phyloP scores from a whole-genome alignment of 2,797 vertebrate species.

The Apodemus agrarius region DNA sequence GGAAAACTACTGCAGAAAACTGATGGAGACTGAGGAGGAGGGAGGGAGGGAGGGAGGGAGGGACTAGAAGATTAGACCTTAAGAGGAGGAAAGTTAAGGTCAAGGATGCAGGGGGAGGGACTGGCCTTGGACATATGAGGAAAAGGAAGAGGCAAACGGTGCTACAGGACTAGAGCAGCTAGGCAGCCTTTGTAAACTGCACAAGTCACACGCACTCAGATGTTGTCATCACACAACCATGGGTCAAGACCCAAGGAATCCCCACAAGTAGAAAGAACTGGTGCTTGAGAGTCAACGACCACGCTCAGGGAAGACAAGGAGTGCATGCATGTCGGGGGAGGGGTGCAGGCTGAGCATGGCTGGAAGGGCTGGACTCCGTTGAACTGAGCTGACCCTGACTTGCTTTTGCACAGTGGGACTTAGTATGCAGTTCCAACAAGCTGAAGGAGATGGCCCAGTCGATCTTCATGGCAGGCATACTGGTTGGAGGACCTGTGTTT shows the following conservation, averaged over 20 bases:
- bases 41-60: not conserved
- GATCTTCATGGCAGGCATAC: slow-evolving; percentile 94
- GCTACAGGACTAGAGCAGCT: accelerated
- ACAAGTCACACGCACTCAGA: not conserved
- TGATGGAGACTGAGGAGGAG: not conserved
- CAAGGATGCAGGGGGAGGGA: not conserved
- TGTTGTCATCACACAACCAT: not conserved
- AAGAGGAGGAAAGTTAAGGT: not conserved
- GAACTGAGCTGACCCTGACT: not conserved
- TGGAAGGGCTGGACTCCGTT: accelerated
- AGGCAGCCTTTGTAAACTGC: not conserved
- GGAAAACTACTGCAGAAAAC: not conserved
- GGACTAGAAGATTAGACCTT: not conserved
- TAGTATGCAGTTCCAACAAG: slow-evolving; percentile 91
- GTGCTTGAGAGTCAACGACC: not conserved
- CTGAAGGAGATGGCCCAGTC: slow-evolving; percentile 95
- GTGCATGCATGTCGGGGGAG: not conserved
- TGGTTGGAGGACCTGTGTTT: slow-evolving; percentile 91
- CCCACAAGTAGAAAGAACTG: accelerated
- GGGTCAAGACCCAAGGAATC: not conserved
- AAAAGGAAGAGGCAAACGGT: not conserved
- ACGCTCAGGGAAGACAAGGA: not conserved
- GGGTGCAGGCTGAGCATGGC: not conserved
- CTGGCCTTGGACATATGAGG: not conserved
- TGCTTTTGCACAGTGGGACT: slow-evolving; percentile 90